Evolutionary conservation across 2,797 vertebrate species (phyloP), one percentile per base, ranked within the genome.

Genomic region (Liparis tanakae): DNA sequence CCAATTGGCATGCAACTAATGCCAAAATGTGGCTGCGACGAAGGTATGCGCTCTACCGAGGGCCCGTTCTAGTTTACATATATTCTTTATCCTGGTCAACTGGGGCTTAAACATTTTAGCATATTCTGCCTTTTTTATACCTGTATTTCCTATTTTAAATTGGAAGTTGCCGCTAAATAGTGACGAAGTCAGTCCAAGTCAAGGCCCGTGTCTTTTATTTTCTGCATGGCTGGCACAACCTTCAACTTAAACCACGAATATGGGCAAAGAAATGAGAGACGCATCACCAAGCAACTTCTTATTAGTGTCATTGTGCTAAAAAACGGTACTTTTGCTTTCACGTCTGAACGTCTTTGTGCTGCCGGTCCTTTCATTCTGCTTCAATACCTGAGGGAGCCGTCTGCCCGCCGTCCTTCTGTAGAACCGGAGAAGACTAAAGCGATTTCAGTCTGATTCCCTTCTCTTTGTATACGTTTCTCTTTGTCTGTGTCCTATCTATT

Each of bases 391-490:
- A 37, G 8, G 36, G 12, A 63, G 18, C 20, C 12, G 25, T 33
- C 10, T 50, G 46, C 43, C 66, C 7, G 3, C 30, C 22, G 22
- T 66, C 25, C 56, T 22, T 53, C 15, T 74, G 36, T 7, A 13
- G 70, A 71, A 56, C 74, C 43, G 5, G 58, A 83, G 79, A 80
- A 81, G 61, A 54, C 37, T 69, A 41, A 41, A 58, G 70, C 71
- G 17, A n/a, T 64, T 33, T 62, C 6, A n/a, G 4, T 39, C 4
- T 65, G 69, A 74, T 54, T 78, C 50, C 72, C 14, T 25, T 4
- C 54, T 25, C 8, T 43, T 22, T 46, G n/a, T 72, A 1, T 63
- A n/a, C 54, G n/a, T 75, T 34, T 74, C 8, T 67, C 46, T 62
- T 33, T 46, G 14, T 51, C 4, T 70, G 36, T 60, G n/a, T 60